These are phyloP conservation scores for Theristicus caerulescens DNA, from an alignment of 2,113 vertebrate species.

Conservation along the genomic window DNA sequence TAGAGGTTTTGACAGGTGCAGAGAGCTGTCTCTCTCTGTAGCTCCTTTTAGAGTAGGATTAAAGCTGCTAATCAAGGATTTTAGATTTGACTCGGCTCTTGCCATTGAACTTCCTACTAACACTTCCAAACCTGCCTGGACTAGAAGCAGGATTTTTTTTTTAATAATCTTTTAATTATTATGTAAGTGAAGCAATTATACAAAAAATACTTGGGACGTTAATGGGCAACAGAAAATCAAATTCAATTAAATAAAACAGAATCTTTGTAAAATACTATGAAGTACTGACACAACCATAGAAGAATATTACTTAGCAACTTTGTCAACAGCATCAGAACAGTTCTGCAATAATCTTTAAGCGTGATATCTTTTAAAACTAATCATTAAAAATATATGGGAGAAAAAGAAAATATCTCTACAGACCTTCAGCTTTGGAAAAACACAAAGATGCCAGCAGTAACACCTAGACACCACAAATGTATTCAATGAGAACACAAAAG, in stretches of 20 bases:
- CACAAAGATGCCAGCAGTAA: not conserved
- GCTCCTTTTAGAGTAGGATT: not conserved
- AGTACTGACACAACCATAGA: not conserved
- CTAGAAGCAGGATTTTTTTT: not conserved
- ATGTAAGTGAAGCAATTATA: not conserved
- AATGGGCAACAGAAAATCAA: conserved; percentile 50
- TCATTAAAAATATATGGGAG: conserved; percentile 24
- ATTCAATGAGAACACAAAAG: not conserved
- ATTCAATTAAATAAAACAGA: conserved; percentile 27
- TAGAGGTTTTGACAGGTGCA: not conserved
- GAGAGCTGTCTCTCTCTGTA: not conserved
- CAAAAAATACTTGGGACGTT: not conserved
- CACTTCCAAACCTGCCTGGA: not conserved
- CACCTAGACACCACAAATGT: not conserved
- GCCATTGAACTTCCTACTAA: not conserved
- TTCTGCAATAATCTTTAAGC: conserved; percentile 31
- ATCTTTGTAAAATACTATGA: not conserved
- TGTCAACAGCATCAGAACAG: conserved; percentile 25
- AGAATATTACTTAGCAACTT: conserved; percentile 8
- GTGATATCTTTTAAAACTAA: conserved; percentile 15
- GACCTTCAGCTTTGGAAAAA: conserved; percentile 37
- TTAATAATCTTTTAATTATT: not conserved
- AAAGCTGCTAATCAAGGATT: not conserved
- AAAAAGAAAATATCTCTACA: not conserved
- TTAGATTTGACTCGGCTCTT: not conserved